Evolutionary conservation across 2,797 vertebrate species (phyloP).

Genomic region (Myotis daubentonii): DNA sequence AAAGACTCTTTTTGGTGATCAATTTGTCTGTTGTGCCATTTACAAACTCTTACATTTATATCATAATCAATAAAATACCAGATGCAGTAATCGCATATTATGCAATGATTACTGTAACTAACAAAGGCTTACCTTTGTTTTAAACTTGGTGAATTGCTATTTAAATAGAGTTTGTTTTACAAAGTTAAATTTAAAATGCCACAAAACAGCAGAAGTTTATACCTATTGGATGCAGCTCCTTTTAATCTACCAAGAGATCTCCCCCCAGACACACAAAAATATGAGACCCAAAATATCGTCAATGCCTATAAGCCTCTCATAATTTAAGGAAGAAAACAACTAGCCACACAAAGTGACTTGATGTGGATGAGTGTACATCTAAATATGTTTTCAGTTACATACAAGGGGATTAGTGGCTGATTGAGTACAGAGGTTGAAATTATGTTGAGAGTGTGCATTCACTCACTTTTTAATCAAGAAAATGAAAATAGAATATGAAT

Average conservation of each 20-base stretch:
- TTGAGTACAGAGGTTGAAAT: not conserved
- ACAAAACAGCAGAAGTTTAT: not conserved
- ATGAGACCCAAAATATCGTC: not conserved
- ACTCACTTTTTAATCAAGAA: not conserved
- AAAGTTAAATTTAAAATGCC: slow-evolving; percentile 4
- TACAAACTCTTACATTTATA: not conserved
- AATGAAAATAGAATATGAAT: not conserved
- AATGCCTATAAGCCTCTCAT: not conserved
- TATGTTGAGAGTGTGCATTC: not conserved
- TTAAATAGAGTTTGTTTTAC: not conserved
- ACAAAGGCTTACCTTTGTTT: not conserved
- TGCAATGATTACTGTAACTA: not conserved
- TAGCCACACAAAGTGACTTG: not conserved
- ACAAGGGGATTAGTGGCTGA: not conserved
- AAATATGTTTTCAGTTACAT: not conserved
- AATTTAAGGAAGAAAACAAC: not conserved
- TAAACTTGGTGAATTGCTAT: not conserved
- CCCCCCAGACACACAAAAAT: not conserved
- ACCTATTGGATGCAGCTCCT: not conserved
- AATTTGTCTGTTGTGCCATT: not conserved
- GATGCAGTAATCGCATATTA: not conserved
- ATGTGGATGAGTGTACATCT: not conserved
- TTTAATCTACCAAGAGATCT: not conserved
- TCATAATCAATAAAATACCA: not conserved
- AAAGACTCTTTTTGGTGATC: not conserved